These are phyloP conservation scores for Hylyphantes graminicola DNA, from an alignment of 1,140 invertebrate species.

Conservation along the genomic window DNA sequence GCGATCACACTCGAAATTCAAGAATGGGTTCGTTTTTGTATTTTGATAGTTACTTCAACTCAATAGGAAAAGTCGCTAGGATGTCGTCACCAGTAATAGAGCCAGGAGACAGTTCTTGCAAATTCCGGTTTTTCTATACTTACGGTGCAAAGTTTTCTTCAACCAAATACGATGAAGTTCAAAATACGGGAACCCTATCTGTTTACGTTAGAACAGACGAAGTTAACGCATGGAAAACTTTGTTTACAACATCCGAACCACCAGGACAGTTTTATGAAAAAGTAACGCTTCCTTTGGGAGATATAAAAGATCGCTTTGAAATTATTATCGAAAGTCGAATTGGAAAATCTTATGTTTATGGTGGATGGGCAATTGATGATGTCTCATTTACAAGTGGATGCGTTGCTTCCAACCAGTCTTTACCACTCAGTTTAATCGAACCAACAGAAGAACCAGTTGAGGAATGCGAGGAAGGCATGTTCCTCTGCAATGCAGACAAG, in stretches of 20 bases:
- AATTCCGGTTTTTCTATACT: slow-evolving; percentile 61
- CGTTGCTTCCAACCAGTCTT: slow-evolving; percentile 32
- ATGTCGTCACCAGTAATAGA: slow-evolving; percentile 56
- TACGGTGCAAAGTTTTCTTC: slow-evolving; percentile 39
- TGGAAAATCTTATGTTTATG: slow-evolving; percentile 62
- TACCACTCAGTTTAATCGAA: slow-evolving; percentile 32
- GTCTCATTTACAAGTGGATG: slow-evolving; percentile 67
- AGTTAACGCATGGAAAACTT: slow-evolving; percentile 28
- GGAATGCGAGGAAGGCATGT: slow-evolving; percentile 69
- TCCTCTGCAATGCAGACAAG: slow-evolving; percentile 82
- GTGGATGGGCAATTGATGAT: slow-evolving; percentile 68
- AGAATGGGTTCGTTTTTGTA: slow-evolving; percentile 56
- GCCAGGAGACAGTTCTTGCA: slow-evolving; percentile 29
- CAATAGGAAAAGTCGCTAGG: slow-evolving; percentile 9
- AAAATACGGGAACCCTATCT: slow-evolving; percentile 48
- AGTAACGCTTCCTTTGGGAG: slow-evolving; percentile 30
- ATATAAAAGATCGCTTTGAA: slow-evolving; percentile 57
- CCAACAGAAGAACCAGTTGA: slow-evolving; percentile 23
- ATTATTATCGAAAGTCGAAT: slow-evolving; percentile 65
- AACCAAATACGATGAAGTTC: slow-evolving; percentile 50
- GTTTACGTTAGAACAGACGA: slow-evolving; percentile 54
- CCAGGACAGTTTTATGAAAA: slow-evolving; percentile 60
- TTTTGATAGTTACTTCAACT: slow-evolving; percentile 14
- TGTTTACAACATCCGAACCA: slow-evolving; percentile 11
- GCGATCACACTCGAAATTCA: slow-evolving; percentile 62